phyloP scores from a whole-genome alignment of 2,888 invertebrate species.

The Herminia tarsipennalis region DNA sequence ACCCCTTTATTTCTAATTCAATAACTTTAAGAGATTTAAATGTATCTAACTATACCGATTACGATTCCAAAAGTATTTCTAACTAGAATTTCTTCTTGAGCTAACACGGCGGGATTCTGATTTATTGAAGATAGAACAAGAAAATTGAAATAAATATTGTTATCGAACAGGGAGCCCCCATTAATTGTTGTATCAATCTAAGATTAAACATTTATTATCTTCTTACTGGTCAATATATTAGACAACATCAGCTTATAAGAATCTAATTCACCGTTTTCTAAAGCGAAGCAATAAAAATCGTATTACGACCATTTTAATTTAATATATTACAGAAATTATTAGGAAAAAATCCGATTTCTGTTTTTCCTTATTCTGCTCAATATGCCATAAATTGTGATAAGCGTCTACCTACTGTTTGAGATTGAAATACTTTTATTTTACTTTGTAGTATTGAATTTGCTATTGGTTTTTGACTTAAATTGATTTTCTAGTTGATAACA shows the following conservation, averaged over 20 bases:
- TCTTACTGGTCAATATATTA: constrained; percentile 45
- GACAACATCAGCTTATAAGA: constrained; percentile 59
- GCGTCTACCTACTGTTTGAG: constrained; percentile 50
- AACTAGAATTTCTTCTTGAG: constrained; percentile 1
- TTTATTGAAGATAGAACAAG: constrained; percentile 25
- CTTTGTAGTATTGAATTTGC: constrained; percentile 20
- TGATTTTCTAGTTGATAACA: no score
- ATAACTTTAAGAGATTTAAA: constrained; percentile 11
- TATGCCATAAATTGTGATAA: constrained; percentile 74
- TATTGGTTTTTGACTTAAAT: constrained; percentile 20
- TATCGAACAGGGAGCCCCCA: constrained; percentile 12
- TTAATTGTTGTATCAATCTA: constrained; percentile 23
- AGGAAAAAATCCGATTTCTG: constrained; percentile 61
- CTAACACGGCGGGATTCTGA: constrained; percentile 14
- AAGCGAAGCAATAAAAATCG: constrained; percentile 66
- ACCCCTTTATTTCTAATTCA: constrained; percentile 9
- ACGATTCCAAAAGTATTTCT: constrained; percentile 8
- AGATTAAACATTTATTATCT: constrained; percentile 27
- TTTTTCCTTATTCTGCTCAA: constrained; percentile 63
- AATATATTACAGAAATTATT: constrained; percentile 70
- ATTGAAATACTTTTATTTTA: constrained; percentile 54
- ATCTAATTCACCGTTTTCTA: constrained; percentile 64
- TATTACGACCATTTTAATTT: constrained; percentile 71
- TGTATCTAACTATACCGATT: constrained; percentile 18
- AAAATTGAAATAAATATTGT: constrained; percentile 29